Conservation (phyloP, 2,888 invertebrate genomes). For the Chrysopilus asiliformis region DNA sequence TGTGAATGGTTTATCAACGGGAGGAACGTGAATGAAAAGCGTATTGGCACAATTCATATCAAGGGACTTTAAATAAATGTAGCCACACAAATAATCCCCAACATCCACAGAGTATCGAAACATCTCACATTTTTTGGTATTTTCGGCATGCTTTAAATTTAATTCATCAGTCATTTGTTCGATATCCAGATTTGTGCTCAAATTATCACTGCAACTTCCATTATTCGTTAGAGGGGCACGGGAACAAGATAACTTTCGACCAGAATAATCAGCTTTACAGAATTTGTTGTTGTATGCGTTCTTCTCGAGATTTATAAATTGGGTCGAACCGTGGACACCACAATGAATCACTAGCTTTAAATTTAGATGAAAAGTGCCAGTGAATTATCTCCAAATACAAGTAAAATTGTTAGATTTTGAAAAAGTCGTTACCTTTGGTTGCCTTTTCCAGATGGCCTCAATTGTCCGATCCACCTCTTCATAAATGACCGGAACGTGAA, state of each 20-base stretch:
- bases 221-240: constrained; percentile 20
- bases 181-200: constrained; percentile 27
- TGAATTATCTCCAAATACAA: neutral
- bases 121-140: neutral
- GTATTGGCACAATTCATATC: constrained; percentile 42
- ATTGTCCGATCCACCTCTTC: constrained; percentile 44
- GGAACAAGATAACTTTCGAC: constrained; percentile 19
- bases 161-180: constrained; percentile 35
- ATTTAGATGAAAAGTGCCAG: neutral
- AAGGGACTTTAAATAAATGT: constrained; percentile 59
- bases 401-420: neutral
- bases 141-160: constrained; percentile 4
- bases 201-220: constrained; percentile 19
- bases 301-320: constrained; percentile 29
- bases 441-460: constrained; percentile 47
- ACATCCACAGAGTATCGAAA: constrained; percentile 23
- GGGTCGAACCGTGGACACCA: constrained; percentile 29
- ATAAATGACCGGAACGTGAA: constrained; percentile 52
- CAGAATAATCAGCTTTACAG: constrained; percentile 26
- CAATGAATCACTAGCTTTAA: constrained; percentile 32
- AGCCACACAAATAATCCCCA: constrained; percentile 61
- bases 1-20: constrained; percentile 47
- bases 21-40: constrained; percentile 70
- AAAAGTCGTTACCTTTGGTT: constrained; percentile 44
- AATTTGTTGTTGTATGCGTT: constrained; percentile 32